Evolutionary conservation across 2,113 vertebrate genomes (phyloP).

Genomic region (Columba janthina): DNA sequence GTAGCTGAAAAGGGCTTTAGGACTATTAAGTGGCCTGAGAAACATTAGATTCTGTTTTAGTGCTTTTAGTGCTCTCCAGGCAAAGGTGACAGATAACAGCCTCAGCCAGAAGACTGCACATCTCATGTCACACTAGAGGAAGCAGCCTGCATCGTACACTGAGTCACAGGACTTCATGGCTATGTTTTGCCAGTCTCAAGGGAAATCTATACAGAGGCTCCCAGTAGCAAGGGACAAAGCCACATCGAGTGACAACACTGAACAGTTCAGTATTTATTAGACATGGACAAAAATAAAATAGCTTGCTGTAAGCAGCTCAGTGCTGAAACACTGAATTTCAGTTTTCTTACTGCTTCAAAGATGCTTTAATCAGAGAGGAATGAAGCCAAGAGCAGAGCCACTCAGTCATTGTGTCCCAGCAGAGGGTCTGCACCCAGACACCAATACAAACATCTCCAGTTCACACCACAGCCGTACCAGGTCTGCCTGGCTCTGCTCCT

Average conservation of each 20-base stretch:
- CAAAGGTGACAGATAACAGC: neutral
- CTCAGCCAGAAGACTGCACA: neutral
- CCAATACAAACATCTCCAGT: neutral
- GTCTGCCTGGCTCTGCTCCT: neutral
- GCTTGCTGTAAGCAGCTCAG: neutral
- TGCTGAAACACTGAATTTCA: conserved; percentile 8
- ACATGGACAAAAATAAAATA: conserved; percentile 8
- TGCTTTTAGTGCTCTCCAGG: neutral
- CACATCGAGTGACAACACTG: neutral
- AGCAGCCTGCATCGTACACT: neutral
- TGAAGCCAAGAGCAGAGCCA: conserved; percentile 10
- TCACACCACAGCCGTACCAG: neutral
- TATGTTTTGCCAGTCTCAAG: neutral
- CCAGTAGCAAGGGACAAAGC: conserved; percentile 24
- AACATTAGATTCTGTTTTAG: neutral
- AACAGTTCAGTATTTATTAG: conserved; percentile 29
- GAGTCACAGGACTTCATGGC: neutral
- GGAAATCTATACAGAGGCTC: neutral
- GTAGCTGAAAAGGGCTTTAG: neutral
- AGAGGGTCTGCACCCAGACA: neutral
- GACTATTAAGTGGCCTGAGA: neutral
- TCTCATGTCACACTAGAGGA: neutral
- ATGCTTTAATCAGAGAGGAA: neutral
- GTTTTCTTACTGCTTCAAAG: conserved; percentile 12
- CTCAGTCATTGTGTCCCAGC: neutral